Percentiles rank a stretch among this genome's conserved stretches.
These are phyloP conservation scores for Neogobius melanostomus DNA, from an alignment of 2,113 vertebrate genomes.

Conservation along the genomic window DNA sequence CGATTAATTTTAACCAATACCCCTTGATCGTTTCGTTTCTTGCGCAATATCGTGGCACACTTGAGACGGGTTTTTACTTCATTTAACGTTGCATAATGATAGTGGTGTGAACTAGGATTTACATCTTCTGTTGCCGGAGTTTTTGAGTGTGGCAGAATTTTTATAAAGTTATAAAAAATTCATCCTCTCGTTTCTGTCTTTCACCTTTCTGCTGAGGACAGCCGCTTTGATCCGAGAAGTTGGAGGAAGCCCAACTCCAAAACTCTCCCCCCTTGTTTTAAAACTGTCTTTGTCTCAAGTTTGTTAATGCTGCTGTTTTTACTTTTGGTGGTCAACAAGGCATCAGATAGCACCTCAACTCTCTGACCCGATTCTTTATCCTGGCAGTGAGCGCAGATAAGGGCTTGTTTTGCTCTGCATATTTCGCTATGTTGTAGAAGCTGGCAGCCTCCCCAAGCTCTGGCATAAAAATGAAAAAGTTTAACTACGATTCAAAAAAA, in stretches of 20 bases:
- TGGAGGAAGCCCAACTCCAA: conserved; percentile 17
- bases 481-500: conserved; percentile 6
- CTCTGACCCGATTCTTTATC: conserved; percentile 1
- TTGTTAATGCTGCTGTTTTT: conserved; percentile 10
- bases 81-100: background rate
- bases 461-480: background rate
- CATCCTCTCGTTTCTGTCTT: conserved; percentile 17
- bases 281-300: background rate
- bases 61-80: background rate
- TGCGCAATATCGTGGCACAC: no score
- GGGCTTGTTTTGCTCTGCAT: conserved; percentile 6
- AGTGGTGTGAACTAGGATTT: conserved; percentile 1
- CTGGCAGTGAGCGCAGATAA: background rate
- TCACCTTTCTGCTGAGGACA: conserved; percentile 38
- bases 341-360: conserved; percentile 23
- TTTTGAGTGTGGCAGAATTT: conserved; percentile 42
- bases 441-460: background rate
- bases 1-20: no score
- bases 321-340: conserved; percentile 15
- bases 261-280: conserved; percentile 1
- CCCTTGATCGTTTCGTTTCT: no score
- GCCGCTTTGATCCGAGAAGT: conserved; percentile 60
- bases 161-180: conserved; percentile 59
- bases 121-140: conserved; percentile 28
- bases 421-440: background rate